A percentile compares a stretch with the other conserved stretches of the same genome.
phyloP scores from a whole-genome alignment of 2,797 vertebrate species.

The Denticeps clupeoides region DNA sequence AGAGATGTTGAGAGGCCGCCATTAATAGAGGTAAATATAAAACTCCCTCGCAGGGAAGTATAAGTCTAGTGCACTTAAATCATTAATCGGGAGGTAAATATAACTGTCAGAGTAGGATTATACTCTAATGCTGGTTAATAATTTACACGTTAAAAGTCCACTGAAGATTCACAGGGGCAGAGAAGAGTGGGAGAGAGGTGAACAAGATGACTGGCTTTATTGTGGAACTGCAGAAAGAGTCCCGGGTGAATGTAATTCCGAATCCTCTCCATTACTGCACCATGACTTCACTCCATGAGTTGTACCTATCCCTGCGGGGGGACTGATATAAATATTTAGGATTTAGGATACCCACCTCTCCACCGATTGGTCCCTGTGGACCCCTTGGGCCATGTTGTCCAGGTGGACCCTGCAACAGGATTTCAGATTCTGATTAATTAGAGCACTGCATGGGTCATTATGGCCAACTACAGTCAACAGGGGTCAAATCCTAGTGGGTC shows the following conservation, averaged over 20 bases:
- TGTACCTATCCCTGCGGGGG: too few species aligned
- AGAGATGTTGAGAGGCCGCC: conserved; percentile 43
- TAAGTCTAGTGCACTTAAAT: conserved; percentile 62
- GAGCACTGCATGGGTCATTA: too few species aligned
- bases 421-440: too few species aligned
- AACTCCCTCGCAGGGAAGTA: conserved; percentile 48
- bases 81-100: conserved; percentile 62
- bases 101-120: conserved; percentile 54
- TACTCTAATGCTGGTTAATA: conserved; percentile 55
- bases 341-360: conserved; percentile 63
- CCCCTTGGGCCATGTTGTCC: conserved; percentile 78
- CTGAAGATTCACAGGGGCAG: conserved; percentile 16
- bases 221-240: too few species aligned
- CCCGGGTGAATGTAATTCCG: too few species aligned
- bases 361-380: conserved; percentile 67
- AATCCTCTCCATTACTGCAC: conserved; percentile 14
- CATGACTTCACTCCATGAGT: conserved; percentile 1
- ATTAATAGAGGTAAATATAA: conserved; percentile 68
- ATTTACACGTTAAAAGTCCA: conserved; percentile 48
- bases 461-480: too few species aligned
- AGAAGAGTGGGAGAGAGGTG: conserved; percentile 17
- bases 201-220: too few species aligned
- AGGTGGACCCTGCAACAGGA: conserved; percentile 79
- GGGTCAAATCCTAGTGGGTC: conserved; percentile 3
- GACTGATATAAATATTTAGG: too few species aligned